Conservation (phyloP, 2,113 vertebrate species). For the Prionailurus bengalensis region DNA sequence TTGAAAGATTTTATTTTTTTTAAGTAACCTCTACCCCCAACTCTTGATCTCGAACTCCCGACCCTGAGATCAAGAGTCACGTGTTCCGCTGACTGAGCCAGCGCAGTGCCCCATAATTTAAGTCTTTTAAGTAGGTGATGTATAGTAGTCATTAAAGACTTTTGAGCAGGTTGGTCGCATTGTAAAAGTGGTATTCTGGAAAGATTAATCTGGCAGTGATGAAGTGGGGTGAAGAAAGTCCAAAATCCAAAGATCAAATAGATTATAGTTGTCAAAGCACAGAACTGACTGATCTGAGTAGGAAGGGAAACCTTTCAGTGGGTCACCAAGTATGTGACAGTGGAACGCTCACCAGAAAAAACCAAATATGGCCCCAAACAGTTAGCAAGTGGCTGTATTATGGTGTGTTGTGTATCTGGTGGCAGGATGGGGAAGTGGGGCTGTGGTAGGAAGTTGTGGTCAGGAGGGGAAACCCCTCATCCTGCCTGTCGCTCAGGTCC, state of each 20-base stretch:
- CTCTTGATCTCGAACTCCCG: too few species aligned
- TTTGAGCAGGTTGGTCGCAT: background rate
- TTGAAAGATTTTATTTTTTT: too few species aligned
- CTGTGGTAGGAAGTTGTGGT: constrained; percentile 70
- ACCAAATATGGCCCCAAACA: background rate
- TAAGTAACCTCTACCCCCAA: too few species aligned
- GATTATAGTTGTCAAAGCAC: background rate
- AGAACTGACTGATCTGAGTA: background rate
- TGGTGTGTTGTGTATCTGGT: background rate
- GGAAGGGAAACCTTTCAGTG: background rate
- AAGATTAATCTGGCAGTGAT: background rate
- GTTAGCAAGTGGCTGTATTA: background rate
- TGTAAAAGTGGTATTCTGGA: constrained; percentile 12
- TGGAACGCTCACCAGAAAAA: constrained; percentile 6
- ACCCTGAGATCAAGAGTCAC: too few species aligned
- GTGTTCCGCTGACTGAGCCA: too few species aligned
- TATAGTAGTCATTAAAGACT: background rate
- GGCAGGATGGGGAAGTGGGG: constrained; percentile 53
- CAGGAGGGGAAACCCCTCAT: constrained; percentile 41
- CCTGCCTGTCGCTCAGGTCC: background rate
- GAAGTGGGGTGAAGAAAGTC: constrained; percentile 29
- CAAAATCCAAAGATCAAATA: constrained; percentile 2
- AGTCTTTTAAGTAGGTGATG: background rate
- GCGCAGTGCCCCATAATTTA: background rate
- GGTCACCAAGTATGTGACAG: background rate